phyloP scores from a whole-genome alignment of 35 echinoderm and acorn worm species.

The Acanthaster planci region DNA sequence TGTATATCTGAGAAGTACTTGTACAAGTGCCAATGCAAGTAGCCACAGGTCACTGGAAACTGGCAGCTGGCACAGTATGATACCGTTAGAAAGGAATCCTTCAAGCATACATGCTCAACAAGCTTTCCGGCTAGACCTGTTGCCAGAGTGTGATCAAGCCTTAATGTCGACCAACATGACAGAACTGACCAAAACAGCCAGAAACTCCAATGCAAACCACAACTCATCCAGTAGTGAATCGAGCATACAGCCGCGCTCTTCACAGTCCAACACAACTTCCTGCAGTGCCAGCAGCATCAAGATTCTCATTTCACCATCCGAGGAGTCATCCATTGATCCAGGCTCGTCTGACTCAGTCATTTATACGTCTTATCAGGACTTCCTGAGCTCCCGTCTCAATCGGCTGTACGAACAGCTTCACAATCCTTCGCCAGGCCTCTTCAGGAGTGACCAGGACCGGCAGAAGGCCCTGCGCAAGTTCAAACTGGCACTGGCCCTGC shows the following conservation, averaged over 20 bases:
- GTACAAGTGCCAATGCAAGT: not conserved
- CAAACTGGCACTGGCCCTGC: conserved; percentile 48
- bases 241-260: not conserved
- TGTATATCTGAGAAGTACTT: conserved; percentile 12
- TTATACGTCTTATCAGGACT: conserved; percentile 47
- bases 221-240: not conserved
- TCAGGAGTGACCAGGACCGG: conserved; percentile 30
- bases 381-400: conserved; percentile 54
- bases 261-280: not conserved
- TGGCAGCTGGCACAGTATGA: not conserved
- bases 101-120: not conserved
- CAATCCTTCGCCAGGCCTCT: not conserved
- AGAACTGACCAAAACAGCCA: not conserved
- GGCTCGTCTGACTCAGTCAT: not conserved
- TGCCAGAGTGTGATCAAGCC: conserved; percentile 1
- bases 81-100: not conserved
- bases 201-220: not conserved
- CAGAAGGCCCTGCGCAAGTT: conserved; percentile 50
- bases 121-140: not conserved
- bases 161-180: not conserved
- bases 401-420: conserved; percentile 38
- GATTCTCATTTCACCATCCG: not conserved
- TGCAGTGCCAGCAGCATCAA: not conserved
- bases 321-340: not conserved
- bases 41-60: not conserved